These are phyloP conservation scores for Pampus argenteus DNA, from an alignment of 2,797 vertebrate genomes.

Conservation along the genomic window DNA sequence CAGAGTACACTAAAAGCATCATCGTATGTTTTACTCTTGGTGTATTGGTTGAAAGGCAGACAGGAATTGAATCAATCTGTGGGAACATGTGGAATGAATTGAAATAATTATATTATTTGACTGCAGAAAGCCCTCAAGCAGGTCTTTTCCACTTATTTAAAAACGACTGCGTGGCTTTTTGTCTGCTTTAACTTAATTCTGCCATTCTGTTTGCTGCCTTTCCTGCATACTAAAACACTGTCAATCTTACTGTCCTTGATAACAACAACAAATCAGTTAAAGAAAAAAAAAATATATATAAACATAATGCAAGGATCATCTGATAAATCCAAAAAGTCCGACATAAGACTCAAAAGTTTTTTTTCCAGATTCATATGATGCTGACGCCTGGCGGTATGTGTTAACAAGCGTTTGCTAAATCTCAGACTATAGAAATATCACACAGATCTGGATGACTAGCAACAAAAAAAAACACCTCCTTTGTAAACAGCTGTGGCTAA, in stretches of 20 bases:
- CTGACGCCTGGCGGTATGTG: slow-evolving; percentile 7
- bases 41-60: not conserved
- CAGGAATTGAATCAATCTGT: not conserved
- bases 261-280: slow-evolving; percentile 17
- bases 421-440: slow-evolving; percentile 33
- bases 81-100: slow-evolving; percentile 6
- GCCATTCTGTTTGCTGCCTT: slow-evolving; percentile 4
- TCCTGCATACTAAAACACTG: not conserved
- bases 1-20: not conserved
- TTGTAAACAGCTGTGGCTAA: slow-evolving; percentile 65
- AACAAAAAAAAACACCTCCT: slow-evolving; percentile 64
- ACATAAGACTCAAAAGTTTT: not conserved
- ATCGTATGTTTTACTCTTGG: not conserved
- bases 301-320: too few relatives aligned
- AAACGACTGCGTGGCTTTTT: not conserved
- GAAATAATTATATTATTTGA: slow-evolving; percentile 4
- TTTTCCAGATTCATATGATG: not conserved
- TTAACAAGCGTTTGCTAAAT: slow-evolving; percentile 33
- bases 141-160: not conserved
- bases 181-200: not conserved
- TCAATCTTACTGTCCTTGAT: not conserved
- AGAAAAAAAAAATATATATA: too few relatives aligned
- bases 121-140: not conserved
- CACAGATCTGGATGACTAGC: slow-evolving; percentile 24
- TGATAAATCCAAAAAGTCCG: too few relatives aligned